These are phyloP conservation scores for Ylistrum balloti DNA, from an alignment of 1,140 invertebrate genomes.

Conservation along the genomic window DNA sequence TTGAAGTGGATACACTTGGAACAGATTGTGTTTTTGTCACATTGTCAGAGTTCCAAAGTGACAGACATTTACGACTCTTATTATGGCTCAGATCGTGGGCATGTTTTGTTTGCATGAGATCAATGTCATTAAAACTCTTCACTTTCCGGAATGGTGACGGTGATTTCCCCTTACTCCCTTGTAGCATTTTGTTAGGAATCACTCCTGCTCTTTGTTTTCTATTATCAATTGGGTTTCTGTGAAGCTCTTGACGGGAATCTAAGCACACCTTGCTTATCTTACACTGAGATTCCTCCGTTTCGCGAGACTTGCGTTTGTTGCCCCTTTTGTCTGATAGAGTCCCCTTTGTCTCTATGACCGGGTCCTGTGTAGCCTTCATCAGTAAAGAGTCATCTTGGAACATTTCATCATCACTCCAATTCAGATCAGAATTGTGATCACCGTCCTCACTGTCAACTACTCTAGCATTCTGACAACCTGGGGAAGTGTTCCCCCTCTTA, in stretches of 20 bases:
- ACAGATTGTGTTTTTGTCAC: neutral
- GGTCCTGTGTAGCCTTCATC: conserved; percentile 57
- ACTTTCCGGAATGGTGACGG: neutral
- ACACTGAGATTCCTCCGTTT: neutral
- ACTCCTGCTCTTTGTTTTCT: neutral
- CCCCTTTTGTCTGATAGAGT: neutral
- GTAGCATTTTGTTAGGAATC: neutral
- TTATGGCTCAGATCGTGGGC: neutral
- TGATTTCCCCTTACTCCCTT: neutral
- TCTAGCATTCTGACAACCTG: neutral
- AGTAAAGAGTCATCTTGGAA: conserved; percentile 55
- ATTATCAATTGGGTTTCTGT: neutral
- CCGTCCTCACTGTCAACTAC: too few species aligned
- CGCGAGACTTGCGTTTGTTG: neutral
- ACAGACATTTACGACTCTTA: neutral
- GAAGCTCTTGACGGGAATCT: neutral
- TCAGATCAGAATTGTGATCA: neutral
- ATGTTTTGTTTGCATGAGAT: neutral
- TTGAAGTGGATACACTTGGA: neutral
- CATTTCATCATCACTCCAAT: conserved; percentile 61
- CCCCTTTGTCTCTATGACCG: neutral
- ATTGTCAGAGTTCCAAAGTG: neutral
- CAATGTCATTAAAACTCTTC: conserved; percentile 39
- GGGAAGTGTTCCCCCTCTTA: neutral
- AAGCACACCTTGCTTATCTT: neutral